These are phyloP conservation scores for Carcina quercana DNA, from an alignment of 2,888 invertebrate species.

Conservation along the genomic window DNA sequence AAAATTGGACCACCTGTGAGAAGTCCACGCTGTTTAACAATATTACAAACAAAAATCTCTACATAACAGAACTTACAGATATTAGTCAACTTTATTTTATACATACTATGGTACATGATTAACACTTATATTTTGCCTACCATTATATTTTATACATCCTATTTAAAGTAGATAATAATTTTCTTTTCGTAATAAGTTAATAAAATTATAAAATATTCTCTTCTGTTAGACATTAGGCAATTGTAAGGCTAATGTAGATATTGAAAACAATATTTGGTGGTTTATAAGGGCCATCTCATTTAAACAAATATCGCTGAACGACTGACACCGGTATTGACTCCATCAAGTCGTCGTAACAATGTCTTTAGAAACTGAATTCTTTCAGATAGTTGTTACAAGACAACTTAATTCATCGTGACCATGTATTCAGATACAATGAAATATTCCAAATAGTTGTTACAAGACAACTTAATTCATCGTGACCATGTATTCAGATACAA, in stretches of 20 bases:
- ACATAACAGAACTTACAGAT: constrained; percentile 74
- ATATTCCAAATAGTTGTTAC: no score
- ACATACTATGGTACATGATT: constrained; percentile 71
- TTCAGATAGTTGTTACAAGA: no score
- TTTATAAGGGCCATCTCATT: constrained; percentile 47
- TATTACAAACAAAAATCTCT: constrained; percentile 74
- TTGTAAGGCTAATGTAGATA: constrained; percentile 70
- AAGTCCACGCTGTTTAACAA: constrained; percentile 70
- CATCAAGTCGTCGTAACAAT: no score
- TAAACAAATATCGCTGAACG: no score
- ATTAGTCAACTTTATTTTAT: constrained; percentile 73
- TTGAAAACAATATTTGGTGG: constrained; percentile 72
- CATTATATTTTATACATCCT: constrained; percentile 66
- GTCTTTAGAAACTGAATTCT: no score
- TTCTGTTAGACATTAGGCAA: constrained; percentile 70
- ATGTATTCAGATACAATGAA: no score
- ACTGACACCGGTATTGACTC: no score
- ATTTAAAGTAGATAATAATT: constrained; percentile 69
- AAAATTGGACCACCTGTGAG: constrained; percentile 71
- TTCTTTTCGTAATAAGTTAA: constrained; percentile 73
- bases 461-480: no score
- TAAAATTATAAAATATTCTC: constrained; percentile 73
- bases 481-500: no score
- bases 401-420: no score
- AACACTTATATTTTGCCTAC: constrained; percentile 68